Conservation (phyloP, 1,140 invertebrate species). For the Andrena cerasifolii region DNA sequence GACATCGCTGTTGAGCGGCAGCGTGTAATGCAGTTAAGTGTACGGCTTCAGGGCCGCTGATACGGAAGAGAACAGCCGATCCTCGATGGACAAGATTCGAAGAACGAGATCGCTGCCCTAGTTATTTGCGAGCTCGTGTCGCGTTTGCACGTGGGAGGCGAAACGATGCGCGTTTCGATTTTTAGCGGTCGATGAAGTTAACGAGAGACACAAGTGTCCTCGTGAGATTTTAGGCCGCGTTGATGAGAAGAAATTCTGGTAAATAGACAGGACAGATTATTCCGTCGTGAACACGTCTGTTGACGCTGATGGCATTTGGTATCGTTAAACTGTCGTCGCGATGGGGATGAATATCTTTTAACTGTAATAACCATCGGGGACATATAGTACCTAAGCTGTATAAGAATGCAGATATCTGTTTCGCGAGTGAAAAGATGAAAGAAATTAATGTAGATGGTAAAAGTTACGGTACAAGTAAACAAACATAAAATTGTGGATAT, state of each 20-base stretch:
- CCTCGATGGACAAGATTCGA: background rate
- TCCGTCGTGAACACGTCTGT: background rate
- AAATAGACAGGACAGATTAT: conserved; percentile 21
- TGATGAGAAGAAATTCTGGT: conserved; percentile 43
- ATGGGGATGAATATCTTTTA: background rate
- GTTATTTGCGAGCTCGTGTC: conserved; percentile 12
- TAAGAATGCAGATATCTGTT: too few species aligned
- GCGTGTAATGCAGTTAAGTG: background rate
- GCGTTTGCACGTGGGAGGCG: background rate
- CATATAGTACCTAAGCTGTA: too few species aligned
- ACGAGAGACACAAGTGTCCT: conserved; percentile 45
- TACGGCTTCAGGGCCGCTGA: conserved; percentile 26
- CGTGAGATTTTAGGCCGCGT: conserved; percentile 44
- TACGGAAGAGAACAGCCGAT: background rate
- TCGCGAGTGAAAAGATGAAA: too few species aligned
- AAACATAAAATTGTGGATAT: too few species aligned
- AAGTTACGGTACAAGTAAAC: too few species aligned
- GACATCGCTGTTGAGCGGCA: background rate
- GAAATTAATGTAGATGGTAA: too few species aligned
- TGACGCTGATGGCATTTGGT: background rate
- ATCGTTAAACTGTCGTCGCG: background rate
- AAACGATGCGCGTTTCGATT: conserved; percentile 25
- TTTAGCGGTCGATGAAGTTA: conserved; percentile 35
- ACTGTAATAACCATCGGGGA: too few species aligned
- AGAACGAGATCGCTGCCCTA: conserved; percentile 47